Evolutionary conservation across 2,113 vertebrate genomes (phyloP).

Genomic region (Numenius arquata): DNA sequence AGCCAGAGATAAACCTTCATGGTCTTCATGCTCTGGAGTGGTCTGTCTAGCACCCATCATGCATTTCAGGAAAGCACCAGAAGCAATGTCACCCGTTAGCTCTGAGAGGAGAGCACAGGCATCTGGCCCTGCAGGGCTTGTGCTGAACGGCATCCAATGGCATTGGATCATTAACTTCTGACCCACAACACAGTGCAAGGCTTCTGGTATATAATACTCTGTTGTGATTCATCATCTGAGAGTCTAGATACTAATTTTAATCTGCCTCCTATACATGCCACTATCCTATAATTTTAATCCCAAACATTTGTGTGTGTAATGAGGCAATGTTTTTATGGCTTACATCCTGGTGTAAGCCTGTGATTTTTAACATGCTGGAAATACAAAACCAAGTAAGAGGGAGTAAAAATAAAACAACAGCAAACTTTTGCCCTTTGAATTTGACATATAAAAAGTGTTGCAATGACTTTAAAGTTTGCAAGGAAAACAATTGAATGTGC

Average conservation of each 20-base stretch:
- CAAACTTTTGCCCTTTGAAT: background rate
- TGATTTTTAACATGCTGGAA: background rate
- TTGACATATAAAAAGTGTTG: background rate
- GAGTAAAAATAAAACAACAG: background rate
- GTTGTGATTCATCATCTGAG: conserved; percentile 19
- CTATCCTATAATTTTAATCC: conserved; percentile 61
- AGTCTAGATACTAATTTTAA: conserved; percentile 5
- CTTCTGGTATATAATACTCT: background rate
- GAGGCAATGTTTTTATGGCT: conserved; percentile 20
- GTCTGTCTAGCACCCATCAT: background rate
- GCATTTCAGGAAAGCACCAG: background rate
- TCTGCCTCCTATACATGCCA: background rate
- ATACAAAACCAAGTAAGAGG: background rate
- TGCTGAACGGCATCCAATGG: background rate
- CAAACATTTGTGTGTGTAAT: conserved; percentile 39
- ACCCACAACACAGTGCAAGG: background rate
- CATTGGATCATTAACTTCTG: background rate
- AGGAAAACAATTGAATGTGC: background rate
- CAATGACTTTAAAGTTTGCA: background rate
- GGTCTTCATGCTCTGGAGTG: background rate
- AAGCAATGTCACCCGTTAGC: background rate
- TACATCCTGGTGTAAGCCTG: background rate
- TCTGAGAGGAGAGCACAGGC: background rate
- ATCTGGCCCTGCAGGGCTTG: background rate
- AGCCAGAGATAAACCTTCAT: background rate